phyloP scores from a whole-genome alignment of 2,113 vertebrate genomes.

The Eurystomus gularis region DNA sequence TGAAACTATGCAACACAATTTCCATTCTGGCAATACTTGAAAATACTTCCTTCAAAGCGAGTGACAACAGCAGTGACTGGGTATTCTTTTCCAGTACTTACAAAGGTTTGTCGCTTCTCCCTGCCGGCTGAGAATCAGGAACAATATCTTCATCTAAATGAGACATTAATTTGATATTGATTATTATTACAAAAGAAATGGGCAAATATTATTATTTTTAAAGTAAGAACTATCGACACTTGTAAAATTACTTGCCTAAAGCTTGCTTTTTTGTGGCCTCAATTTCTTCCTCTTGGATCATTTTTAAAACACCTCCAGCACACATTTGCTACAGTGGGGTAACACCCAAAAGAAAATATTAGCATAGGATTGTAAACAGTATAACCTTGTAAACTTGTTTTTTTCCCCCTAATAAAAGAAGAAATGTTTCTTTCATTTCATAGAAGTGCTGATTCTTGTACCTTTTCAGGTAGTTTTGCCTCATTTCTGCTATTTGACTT shows the following conservation, averaged over 20 bases:
- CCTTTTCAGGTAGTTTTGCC: slow-evolving; percentile 43
- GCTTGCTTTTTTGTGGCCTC: slow-evolving; percentile 17
- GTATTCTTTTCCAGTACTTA: slow-evolving; percentile 73
- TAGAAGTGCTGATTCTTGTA: background rate
- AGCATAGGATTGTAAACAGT: background rate
- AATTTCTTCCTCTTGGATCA: background rate
- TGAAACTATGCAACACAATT: background rate
- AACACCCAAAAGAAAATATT: background rate
- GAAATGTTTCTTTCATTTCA: background rate
- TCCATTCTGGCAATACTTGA: background rate
- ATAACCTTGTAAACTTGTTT: background rate
- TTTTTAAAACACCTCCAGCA: slow-evolving; percentile 8
- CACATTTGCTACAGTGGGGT: slow-evolving; percentile 7
- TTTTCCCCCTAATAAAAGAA: background rate
- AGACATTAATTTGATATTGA: slow-evolving; percentile 36
- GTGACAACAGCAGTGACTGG: background rate
- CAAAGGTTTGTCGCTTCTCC: slow-evolving; percentile 59
- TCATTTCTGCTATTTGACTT: slow-evolving; percentile 4
- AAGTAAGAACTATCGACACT: background rate
- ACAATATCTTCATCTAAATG: slow-evolving; percentile 78
- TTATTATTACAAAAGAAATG: background rate
- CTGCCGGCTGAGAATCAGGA: slow-evolving; percentile 78
- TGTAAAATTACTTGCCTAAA: slow-evolving; percentile 62
- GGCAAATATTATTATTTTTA: background rate
- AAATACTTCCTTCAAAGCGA: background rate